Evolutionary conservation across 2,113 vertebrate species (phyloP).

Genomic region (Egretta garzetta): DNA sequence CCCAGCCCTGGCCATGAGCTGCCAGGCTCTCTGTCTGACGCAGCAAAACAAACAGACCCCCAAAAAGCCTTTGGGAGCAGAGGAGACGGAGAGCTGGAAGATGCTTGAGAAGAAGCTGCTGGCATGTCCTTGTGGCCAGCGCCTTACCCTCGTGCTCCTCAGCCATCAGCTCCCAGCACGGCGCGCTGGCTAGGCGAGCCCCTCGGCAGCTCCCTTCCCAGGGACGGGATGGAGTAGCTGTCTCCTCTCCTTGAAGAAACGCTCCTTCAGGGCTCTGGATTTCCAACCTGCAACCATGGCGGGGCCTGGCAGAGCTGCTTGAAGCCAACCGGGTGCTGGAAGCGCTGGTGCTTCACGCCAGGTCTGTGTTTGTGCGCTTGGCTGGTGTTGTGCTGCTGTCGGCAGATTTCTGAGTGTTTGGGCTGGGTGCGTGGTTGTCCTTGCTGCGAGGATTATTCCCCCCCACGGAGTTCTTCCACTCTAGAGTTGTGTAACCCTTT

Average conservation of each 20-base stretch:
- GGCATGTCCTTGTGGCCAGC: rapidly evolving
- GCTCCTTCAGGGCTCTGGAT: rapidly evolving
- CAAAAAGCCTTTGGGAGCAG: background rate
- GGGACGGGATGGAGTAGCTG: background rate
- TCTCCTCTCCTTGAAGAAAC: background rate
- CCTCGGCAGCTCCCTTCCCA: background rate
- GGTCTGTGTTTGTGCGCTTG: background rate
- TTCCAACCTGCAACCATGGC: rapidly evolving
- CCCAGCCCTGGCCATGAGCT: background rate
- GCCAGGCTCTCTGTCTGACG: background rate
- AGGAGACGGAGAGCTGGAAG: background rate
- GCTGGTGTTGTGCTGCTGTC: slow-evolving; percentile 23
- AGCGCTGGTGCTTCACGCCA: background rate
- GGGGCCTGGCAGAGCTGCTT: background rate
- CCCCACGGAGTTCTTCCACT: background rate
- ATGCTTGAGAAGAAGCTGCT: background rate
- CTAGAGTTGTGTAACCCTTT: slow-evolving; percentile 14
- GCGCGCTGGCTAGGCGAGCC: too few species aligned
- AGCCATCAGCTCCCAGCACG: background rate
- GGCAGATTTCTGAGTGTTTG: slow-evolving; percentile 27
- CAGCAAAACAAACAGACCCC: rapidly evolving
- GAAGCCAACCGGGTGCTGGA: background rate
- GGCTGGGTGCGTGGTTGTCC: slow-evolving; percentile 29
- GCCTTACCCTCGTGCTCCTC: background rate
- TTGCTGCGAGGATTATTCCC: background rate